These are phyloP conservation scores for Epinotia brunnichana DNA, from an alignment of 2,888 invertebrate genomes.

Conservation along the genomic window DNA sequence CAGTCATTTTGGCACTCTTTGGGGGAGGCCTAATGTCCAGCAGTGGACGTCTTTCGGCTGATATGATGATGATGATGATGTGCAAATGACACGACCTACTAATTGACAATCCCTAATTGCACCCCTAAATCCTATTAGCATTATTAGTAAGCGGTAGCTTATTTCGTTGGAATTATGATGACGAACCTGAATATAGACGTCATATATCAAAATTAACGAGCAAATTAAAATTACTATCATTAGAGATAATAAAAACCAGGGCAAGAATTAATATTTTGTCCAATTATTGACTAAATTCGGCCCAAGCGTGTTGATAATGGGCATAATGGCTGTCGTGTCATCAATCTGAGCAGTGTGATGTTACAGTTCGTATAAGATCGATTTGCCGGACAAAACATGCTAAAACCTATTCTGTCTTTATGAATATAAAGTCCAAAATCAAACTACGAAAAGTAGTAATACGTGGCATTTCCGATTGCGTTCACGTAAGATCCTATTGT, in stretches of 20 bases:
- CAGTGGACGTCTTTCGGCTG: too few species aligned
- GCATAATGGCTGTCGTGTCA: conserved; percentile 26
- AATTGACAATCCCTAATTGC: too few species aligned
- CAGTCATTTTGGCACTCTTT: too few species aligned
- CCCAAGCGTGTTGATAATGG: conserved; percentile 31
- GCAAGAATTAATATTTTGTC: conserved; percentile 11
- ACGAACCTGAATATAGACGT: not conserved
- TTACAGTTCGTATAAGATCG: not conserved
- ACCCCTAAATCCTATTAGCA: too few species aligned
- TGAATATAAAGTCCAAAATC: not conserved
- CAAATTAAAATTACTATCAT: conserved; percentile 2
- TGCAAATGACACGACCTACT: too few species aligned
- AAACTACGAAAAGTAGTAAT: not conserved
- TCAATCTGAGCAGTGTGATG: conserved; percentile 20
- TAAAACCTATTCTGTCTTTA: not conserved
- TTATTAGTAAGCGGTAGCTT: too few species aligned
- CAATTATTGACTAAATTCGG: conserved; percentile 23
- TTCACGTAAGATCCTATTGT: not conserved
- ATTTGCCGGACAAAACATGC: not conserved
- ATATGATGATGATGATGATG: too few species aligned
- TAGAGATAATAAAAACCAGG: conserved; percentile 7
- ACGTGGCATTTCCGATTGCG: not conserved
- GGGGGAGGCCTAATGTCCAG: too few species aligned
- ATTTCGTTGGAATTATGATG: not conserved
- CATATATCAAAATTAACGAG: not conserved